A percentile compares a stretch with the other conserved stretches of the same genome.
phyloP scores from a whole-genome alignment of 2,797 vertebrate species.

The Nyctibius grandis region DNA sequence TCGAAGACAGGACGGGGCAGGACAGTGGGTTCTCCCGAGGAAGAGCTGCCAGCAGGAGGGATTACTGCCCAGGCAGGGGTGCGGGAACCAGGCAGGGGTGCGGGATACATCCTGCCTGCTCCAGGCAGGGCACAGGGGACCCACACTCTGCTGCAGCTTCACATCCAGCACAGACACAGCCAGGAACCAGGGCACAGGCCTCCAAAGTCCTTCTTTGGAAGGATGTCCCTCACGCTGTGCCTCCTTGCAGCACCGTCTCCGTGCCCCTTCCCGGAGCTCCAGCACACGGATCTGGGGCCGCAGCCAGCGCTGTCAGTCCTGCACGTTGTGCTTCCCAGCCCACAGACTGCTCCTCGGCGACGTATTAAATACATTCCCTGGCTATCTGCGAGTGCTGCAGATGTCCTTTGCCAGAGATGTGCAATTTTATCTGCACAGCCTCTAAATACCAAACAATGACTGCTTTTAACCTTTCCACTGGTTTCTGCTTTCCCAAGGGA shows the following conservation, averaged over 20 bases:
- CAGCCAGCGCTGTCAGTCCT: neutral
- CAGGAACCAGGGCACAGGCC: neutral
- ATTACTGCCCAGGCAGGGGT: neutral
- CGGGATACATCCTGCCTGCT: neutral
- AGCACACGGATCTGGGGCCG: neutral
- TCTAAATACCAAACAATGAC: neutral
- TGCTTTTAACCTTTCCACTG: neutral
- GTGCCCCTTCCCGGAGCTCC: neutral
- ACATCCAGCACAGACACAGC: rapidly evolving
- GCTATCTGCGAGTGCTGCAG: neutral
- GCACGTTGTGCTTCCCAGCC: neutral
- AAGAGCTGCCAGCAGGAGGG: neutral
- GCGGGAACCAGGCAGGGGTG: neutral
- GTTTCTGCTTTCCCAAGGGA: neutral
- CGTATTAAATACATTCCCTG: neutral
- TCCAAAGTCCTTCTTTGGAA: neutral
- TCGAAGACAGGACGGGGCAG: neutral
- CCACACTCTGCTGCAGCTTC: neutral
- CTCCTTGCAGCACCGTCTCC: neutral
- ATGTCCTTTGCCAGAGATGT: neutral
- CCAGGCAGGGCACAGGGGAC: neutral
- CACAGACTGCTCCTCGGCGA: rapidly evolving
- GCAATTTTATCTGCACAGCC: neutral
- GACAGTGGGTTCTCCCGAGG: neutral
- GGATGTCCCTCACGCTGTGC: rapidly evolving